These are phyloP conservation scores for Novumbra hubbsi DNA, from an alignment of 2,797 vertebrate species.

Conservation along the genomic window DNA sequence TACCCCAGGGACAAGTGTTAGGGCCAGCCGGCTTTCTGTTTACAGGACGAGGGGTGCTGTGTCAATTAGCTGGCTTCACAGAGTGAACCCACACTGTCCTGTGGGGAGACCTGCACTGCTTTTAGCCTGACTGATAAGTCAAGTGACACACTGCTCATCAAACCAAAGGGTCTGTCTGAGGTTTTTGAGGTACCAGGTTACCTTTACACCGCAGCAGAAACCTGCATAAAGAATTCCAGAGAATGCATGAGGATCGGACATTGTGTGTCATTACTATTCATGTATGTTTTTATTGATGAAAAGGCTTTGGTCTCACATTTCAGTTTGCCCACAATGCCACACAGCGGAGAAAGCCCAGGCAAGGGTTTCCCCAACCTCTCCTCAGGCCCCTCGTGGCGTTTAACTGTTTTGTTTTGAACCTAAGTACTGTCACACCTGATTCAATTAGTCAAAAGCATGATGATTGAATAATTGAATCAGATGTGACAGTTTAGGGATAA, in stretches of 20 bases:
- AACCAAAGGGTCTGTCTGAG: not conserved
- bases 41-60: constrained; percentile 2
- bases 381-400: too few relatives aligned
- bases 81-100: not conserved
- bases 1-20: not conserved
- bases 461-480: too few relatives aligned
- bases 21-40: not conserved
- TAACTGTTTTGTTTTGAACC: too few relatives aligned
- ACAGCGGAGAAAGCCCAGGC: not conserved
- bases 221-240: not conserved
- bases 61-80: not conserved
- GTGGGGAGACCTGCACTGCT: not conserved
- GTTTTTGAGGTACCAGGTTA: not conserved
- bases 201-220: not conserved
- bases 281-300: not conserved
- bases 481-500: too few relatives aligned
- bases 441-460: too few relatives aligned
- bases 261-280: not conserved
- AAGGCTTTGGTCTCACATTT: not conserved
- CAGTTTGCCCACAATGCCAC: not conserved
- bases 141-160: not conserved
- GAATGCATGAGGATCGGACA: too few relatives aligned
- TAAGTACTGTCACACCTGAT: too few relatives aligned
- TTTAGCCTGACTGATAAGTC: constrained; percentile 6
- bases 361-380: too few relatives aligned